These are phyloP conservation scores for Rhagophthalmus giganteus DNA, from an alignment of 2,888 invertebrate genomes.

Conservation along the genomic window DNA sequence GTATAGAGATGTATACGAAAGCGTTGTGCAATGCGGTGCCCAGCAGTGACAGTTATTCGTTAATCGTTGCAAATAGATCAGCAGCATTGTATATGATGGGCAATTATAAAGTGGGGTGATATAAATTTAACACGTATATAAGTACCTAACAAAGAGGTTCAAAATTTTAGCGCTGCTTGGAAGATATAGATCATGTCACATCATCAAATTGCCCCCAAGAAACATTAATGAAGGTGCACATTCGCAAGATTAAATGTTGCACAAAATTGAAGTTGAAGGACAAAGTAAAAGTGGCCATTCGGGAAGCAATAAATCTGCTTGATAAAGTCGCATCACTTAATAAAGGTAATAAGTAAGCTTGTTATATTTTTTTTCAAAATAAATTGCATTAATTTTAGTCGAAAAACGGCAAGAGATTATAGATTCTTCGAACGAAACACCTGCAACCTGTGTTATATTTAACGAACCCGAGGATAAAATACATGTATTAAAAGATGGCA, in stretches of 20 bases:
- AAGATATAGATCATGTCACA: conserved; percentile 66
- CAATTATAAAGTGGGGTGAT: conserved; percentile 63
- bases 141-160: too few relatives aligned
- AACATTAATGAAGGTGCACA: conserved; percentile 65
- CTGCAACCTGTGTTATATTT: conserved; percentile 6
- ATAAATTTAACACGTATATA: too few relatives aligned
- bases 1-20: conserved; percentile 64
- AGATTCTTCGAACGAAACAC: background rate
- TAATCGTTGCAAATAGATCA: conserved; percentile 71
- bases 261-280: conserved; percentile 54
- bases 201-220: conserved; percentile 65
- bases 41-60: conserved; percentile 60
- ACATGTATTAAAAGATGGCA: conserved; percentile 57
- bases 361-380: too few relatives aligned
- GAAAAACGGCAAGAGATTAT: too few relatives aligned
- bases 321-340: conserved; percentile 4
- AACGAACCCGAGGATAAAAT: too few relatives aligned
- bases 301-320: conserved; percentile 38
- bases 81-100: conserved; percentile 65
- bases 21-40: conserved; percentile 64
- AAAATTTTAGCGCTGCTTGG: conserved; percentile 61
- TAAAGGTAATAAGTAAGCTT: conserved; percentile 16
- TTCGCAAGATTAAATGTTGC: conserved; percentile 68
- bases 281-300: conserved; percentile 5
- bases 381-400: too few relatives aligned